A percentile compares a stretch with the other conserved stretches of the same genome.
These are phyloP conservation scores for Anguilla rostrata DNA, from an alignment of 2,113 vertebrate genomes.

Conservation along the genomic window DNA sequence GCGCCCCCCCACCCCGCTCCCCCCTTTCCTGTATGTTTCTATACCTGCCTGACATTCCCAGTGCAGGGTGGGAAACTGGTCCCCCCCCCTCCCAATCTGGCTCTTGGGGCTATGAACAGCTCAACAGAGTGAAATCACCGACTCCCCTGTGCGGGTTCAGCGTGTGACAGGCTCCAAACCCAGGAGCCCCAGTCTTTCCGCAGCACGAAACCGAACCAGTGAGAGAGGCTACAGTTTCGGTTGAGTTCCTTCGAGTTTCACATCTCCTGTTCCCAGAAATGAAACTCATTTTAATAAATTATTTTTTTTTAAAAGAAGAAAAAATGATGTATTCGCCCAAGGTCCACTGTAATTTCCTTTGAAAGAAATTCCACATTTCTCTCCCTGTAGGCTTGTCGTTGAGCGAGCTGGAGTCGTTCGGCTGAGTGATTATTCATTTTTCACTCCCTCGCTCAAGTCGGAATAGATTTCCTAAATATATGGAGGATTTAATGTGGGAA, in stretches of 20 bases:
- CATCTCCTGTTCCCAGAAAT: neutral
- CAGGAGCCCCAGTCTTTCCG: neutral
- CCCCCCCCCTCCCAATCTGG: conserved; percentile 42
- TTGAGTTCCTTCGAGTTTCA: neutral
- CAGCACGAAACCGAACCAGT: neutral
- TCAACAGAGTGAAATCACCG: conserved; percentile 61
- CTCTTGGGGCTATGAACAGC: conserved; percentile 26
- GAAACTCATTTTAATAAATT: neutral
- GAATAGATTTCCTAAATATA: conserved; percentile 12
- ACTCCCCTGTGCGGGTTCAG: conserved; percentile 34
- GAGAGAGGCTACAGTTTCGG: neutral
- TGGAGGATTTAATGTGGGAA: neutral
- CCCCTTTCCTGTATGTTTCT: conserved; percentile 1
- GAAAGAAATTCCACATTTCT: conserved; percentile 36
- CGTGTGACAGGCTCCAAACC: conserved; percentile 28
- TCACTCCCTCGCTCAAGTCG: conserved; percentile 41
- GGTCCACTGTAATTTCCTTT: conserved; percentile 37
- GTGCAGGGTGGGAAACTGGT: conserved; percentile 44
- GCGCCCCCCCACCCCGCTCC: neutral
- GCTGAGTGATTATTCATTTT: conserved; percentile 46
- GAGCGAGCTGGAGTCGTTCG: conserved; percentile 29
- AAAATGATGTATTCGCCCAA: conserved; percentile 33
- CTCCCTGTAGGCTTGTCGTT: conserved; percentile 30
- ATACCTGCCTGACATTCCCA: conserved; percentile 51
- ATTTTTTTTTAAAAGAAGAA: neutral